A percentile compares a stretch with the other conserved stretches of the same genome.
phyloP scores from a whole-genome alignment of 2,888 invertebrate species.

The Odontothrips loti region DNA sequence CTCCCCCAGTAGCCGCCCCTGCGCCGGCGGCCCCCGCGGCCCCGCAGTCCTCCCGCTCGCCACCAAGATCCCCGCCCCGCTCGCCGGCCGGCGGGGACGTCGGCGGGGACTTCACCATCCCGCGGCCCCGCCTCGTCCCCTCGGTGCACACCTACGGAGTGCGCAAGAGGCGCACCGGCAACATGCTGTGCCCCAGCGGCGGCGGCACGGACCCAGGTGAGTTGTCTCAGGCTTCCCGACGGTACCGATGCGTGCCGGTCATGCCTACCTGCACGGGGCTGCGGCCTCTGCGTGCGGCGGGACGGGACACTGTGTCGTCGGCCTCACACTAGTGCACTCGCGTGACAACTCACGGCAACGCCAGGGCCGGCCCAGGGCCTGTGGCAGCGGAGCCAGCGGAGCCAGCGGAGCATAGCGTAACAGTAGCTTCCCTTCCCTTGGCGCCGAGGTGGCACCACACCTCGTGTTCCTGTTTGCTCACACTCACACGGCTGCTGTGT shows the following conservation, averaged over 20 bases:
- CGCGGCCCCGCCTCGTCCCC: conserved; percentile 78
- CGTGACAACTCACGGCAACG: too few species aligned
- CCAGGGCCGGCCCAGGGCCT: too few species aligned
- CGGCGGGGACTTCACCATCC: conserved; percentile 66
- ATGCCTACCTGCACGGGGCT: too few species aligned
- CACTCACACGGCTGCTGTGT: too few species aligned
- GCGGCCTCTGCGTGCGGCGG: background rate
- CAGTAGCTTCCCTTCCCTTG: too few species aligned
- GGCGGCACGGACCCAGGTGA: background rate
- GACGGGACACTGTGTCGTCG: background rate
- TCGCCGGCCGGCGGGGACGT: conserved; percentile 34
- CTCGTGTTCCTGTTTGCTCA: too few species aligned
- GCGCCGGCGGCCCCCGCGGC: conserved; percentile 23
- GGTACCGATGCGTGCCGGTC: too few species aligned
- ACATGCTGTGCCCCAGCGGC: conserved; percentile 44
- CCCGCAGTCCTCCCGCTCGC: conserved; percentile 28
- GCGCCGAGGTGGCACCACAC: too few species aligned
- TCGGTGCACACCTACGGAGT: conserved; percentile 83
- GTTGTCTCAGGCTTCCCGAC: background rate
- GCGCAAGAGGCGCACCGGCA: conserved; percentile 74
- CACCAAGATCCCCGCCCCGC: conserved; percentile 25
- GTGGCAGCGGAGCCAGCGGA: too few species aligned
- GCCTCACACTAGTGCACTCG: too few species aligned
- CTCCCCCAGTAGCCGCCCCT: conserved; percentile 23
- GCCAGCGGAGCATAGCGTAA: too few species aligned